phyloP scores from a whole-genome alignment of 2,113 vertebrate species.

The Urocolius indicus region DNA sequence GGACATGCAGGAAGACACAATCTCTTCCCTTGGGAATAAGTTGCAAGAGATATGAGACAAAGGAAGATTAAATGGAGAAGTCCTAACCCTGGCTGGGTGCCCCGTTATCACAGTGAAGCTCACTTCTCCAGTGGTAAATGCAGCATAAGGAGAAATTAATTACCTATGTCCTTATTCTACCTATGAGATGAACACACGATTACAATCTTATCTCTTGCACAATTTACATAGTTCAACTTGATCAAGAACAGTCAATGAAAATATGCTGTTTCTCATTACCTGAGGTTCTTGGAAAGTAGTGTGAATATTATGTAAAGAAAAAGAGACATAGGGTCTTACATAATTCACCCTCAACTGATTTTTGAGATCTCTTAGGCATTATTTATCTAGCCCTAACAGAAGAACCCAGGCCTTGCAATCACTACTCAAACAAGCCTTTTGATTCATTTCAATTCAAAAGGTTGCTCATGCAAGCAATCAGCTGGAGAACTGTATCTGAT shows the following conservation, averaged over 20 bases:
- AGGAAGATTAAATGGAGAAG: not conserved
- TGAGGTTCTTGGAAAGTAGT: not conserved
- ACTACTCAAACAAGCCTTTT: not conserved
- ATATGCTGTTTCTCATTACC: not conserved
- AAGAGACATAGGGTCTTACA: not conserved
- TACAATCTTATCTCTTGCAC: not conserved
- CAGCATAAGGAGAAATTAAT: not conserved
- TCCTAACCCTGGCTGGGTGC: not conserved
- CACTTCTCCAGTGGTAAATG: not conserved
- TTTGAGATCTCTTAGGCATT: not conserved
- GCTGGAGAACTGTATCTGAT: not conserved
- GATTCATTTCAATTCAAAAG: not conserved
- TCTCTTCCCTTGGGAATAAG: not conserved
- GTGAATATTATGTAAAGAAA: not conserved
- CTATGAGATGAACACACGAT: not conserved
- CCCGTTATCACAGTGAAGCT: not conserved
- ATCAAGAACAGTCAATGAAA: not conserved
- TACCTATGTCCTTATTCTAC: not conserved
- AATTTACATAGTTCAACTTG: not conserved
- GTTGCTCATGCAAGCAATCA: not conserved
- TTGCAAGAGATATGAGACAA: not conserved
- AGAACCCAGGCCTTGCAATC: not conserved
- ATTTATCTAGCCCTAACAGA: not conserved
- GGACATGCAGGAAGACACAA: not conserved
- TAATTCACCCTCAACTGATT: not conserved